Base-by-base conservation (phyloP, 2,113 vertebrate species). In the Pycnonotus jocosus region DNA sequence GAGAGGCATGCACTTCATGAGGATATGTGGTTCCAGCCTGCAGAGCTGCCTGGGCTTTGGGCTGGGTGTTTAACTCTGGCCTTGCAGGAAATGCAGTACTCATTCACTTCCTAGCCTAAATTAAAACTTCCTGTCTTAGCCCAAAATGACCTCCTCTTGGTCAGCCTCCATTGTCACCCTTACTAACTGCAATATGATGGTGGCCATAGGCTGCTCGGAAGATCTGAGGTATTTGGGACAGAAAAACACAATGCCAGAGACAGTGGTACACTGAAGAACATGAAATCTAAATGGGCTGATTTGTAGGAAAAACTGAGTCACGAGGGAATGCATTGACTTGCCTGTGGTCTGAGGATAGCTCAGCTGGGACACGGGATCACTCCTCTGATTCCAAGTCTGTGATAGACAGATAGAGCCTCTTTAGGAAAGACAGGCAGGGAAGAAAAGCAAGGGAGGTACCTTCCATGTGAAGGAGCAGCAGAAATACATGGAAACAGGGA, bases 91-190 rank as follows among this genome's bases (percentile, higher is more conserved):
- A 90, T 31, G 71, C 64, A 50, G 31, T 6, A 25, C 25, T 81
- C 81, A 37, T 83, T 73, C 45, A 65, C 72, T 81, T 95, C 94
- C 82, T 57, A 66, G 54, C 31, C 82, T 90, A 90, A 93, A 94
- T 78, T 58, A 96, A 95, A 94, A 87, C 54, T 83, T 90, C 54
- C 84, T 62, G 47, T 25, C 47, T 65, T 54, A 86, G 86, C 33
- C 47, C 57, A 80, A 87, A 94, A 82, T 69, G 11, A 19, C 4
- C 2, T 73, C 62, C 25, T 54, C n/a, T 54, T 51, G 31, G 40
- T 77, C 56, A 88, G 48, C 17, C 28, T 71, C 47, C 61, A 15
- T 9, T n/a, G 51, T n/a, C 72, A 53, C 9, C 42, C 47, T 61
- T 68, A 42, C 20, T 35, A 44, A 60, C 25, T 37, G 64, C 38